Evolutionary conservation across 2,797 vertebrate species (phyloP).

Genomic region (Kryptolebias ocellatus): DNA sequence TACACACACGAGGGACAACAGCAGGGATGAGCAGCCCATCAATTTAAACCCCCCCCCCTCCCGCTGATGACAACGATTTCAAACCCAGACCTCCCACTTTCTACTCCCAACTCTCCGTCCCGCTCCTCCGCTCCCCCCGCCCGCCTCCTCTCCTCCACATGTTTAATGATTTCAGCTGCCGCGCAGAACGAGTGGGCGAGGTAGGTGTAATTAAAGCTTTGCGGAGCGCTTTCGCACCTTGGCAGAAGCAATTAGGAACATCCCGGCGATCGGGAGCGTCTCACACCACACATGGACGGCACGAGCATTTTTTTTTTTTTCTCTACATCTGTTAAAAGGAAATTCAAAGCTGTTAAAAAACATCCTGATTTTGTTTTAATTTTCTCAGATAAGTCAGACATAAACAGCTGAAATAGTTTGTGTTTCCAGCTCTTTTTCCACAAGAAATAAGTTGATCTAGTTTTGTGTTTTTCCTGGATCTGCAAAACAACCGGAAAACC

Average conservation of each 20-base stretch:
- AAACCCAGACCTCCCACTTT: slow-evolving; percentile 42
- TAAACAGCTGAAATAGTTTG: slow-evolving; percentile 3
- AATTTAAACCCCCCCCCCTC: slow-evolving; percentile 46
- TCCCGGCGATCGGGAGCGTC: slow-evolving; percentile 59
- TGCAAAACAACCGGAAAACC: neutral
- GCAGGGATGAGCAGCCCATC: slow-evolving; percentile 57
- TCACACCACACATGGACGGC: slow-evolving; percentile 53
- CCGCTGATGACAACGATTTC: slow-evolving; percentile 56
- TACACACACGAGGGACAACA: slow-evolving; percentile 3
- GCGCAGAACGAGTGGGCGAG: slow-evolving; percentile 60
- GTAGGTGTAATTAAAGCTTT: slow-evolving; percentile 76
- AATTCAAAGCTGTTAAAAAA: neutral
- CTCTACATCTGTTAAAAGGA: neutral
- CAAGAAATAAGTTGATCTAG: neutral
- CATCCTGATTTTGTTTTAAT: slow-evolving; percentile 15
- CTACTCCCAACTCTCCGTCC: slow-evolving; percentile 33
- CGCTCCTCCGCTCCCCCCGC: slow-evolving; percentile 2
- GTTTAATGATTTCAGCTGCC: slow-evolving; percentile 66
- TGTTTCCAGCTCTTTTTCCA: neutral
- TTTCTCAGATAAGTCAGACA: neutral
- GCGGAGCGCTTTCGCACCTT: slow-evolving; percentile 67
- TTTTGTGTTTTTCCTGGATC: no score
- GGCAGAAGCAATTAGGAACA: slow-evolving; percentile 78
- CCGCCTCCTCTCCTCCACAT: slow-evolving; percentile 17
- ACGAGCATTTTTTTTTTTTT: slow-evolving; percentile 5